These are phyloP conservation scores for Popillia japonica DNA, from an alignment of 1,140 invertebrate species.

Conservation along the genomic window DNA sequence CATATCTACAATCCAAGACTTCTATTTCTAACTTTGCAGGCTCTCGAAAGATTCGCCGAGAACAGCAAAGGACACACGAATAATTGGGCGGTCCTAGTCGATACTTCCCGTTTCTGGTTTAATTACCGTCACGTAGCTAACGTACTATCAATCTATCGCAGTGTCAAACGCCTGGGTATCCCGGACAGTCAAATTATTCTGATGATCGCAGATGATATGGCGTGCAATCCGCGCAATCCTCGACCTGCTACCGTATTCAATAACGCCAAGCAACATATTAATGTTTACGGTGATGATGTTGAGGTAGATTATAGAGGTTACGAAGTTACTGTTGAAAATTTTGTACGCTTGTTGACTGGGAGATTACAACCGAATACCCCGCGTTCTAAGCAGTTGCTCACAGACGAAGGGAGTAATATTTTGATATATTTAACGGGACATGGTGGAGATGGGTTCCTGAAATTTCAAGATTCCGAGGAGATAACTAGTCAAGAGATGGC, in stretches of 20 bases:
- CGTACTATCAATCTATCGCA: slow-evolving; percentile 97
- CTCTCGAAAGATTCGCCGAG: slow-evolving; percentile 22
- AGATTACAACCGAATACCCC: slow-evolving; percentile 90
- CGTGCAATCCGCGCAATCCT: slow-evolving; percentile 97
- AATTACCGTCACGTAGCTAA: slow-evolving; percentile 99
- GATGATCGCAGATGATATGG: slow-evolving; percentile 99
- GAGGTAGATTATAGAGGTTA: slow-evolving; percentile 99
- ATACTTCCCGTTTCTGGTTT: slow-evolving; percentile 99
- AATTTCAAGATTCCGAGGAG: slow-evolving; percentile 99
- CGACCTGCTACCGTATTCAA: slow-evolving; percentile 98
- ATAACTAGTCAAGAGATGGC: slow-evolving; percentile 98
- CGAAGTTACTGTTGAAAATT: slow-evolving; percentile 98
- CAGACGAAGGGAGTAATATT: slow-evolving; percentile 97
- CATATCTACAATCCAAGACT: not conserved
- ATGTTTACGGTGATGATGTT: slow-evolving; percentile 99
- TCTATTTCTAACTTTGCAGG: slow-evolving; percentile 2
- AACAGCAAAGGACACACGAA: slow-evolving; percentile 82
- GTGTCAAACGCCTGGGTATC: slow-evolving; percentile 96
- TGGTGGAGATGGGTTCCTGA: slow-evolving; percentile 98
- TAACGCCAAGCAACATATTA: slow-evolving; percentile 97
- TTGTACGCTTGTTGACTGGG: slow-evolving; percentile 94
- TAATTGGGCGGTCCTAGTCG: slow-evolving; percentile 99
- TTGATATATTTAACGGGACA: slow-evolving; percentile 97
- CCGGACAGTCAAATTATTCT: slow-evolving; percentile 97
- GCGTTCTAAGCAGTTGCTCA: slow-evolving; percentile 92